Conservation (phyloP, 2,888 invertebrate genomes). For the Molanna angustata region DNA sequence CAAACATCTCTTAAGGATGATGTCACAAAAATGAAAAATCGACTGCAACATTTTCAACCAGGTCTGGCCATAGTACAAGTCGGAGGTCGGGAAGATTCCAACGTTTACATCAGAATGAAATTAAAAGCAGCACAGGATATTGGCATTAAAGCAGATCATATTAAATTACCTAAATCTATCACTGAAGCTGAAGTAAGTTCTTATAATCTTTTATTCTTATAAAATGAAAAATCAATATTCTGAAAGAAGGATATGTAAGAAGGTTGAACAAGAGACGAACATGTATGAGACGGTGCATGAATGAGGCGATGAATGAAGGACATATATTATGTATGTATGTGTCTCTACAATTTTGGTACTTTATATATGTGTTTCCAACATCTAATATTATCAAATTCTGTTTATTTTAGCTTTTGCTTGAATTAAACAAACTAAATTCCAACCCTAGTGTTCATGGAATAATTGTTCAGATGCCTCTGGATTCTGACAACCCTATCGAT, state of each 20-base stretch:
- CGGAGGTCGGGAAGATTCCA: slow-evolving; percentile 94
- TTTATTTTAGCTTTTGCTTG: slow-evolving; percentile 60
- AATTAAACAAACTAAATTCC: slow-evolving; percentile 73
- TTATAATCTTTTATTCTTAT: no score
- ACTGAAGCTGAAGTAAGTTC: slow-evolving; percentile 71
- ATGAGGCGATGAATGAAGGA: no score
- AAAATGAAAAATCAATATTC: no score
- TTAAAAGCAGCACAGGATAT: slow-evolving; percentile 88
- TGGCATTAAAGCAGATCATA: slow-evolving; percentile 79
- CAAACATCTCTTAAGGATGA: slow-evolving; percentile 64
- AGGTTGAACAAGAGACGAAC: no score
- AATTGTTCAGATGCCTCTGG: slow-evolving; percentile 95
- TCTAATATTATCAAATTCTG: slow-evolving; percentile 16
- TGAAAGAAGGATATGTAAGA: no score
- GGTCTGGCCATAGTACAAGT: slow-evolving; percentile 94
- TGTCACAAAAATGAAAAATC: slow-evolving; percentile 57
- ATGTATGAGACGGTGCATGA: no score
- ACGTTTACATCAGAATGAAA: slow-evolving; percentile 97
- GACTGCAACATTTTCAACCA: slow-evolving; percentile 63
- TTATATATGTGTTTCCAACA: no score
- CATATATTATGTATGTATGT: no score
- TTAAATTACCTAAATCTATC: slow-evolving; percentile 73
- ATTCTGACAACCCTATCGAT: slow-evolving; percentile 79
- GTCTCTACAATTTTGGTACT: no score
- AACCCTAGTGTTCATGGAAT: slow-evolving; percentile 88